Conservation (phyloP, 2,113 vertebrate genomes). For the Odocoileus virginianus region DNA sequence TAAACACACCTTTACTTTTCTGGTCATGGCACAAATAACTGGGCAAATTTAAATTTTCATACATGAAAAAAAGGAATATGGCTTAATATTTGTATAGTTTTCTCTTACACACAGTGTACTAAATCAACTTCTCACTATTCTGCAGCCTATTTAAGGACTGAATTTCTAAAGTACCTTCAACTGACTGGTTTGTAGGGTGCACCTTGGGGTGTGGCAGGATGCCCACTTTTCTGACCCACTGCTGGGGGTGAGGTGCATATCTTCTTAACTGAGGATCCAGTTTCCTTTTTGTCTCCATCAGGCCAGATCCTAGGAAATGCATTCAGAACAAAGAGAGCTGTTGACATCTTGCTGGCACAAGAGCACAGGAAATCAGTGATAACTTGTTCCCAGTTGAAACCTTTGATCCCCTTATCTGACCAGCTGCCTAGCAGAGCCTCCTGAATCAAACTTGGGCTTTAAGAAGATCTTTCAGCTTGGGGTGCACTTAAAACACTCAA, state of each 20-base stretch:
- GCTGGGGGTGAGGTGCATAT: rapidly evolving
- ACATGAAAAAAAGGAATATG: background rate
- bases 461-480: background rate
- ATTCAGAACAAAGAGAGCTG: background rate
- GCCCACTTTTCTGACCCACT: background rate
- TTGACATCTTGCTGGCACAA: background rate
- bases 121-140: background rate
- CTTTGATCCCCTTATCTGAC: background rate
- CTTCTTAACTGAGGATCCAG: background rate
- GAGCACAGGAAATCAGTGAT: background rate
- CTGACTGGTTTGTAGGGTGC: no score
- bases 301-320: background rate
- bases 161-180: background rate
- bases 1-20: background rate
- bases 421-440: background rate
- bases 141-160: background rate
- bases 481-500: background rate
- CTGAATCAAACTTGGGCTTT: background rate
- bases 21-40: no score
- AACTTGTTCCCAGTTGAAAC: background rate
- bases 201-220: no score
- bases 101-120: background rate
- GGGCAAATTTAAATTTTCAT: background rate
- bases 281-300: background rate
- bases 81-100: background rate